Evolutionary conservation across 1,140 invertebrate species (phyloP), one percentile per base, ranked within the genome.

Genomic region (Trichoplusia ni): DNA sequence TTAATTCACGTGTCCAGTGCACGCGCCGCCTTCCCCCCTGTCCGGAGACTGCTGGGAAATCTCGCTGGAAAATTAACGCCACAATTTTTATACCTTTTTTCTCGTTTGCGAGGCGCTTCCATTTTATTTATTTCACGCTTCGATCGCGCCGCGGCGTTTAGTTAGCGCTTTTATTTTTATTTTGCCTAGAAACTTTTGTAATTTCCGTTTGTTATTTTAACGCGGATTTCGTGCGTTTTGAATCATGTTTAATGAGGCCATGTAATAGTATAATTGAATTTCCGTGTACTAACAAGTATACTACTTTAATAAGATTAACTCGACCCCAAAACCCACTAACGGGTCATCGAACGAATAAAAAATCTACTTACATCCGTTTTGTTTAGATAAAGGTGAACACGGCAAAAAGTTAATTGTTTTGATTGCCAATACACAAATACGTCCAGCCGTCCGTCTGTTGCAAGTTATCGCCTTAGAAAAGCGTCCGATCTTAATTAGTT

Each of bases 331-430:
- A 33, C 47, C 11, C 16, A 51, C 66, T 53, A 66, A 37, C 13
- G 29, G 73, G 69, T 74, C 66, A 69, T 44, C 29, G 62, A 60
- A 68, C 64, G 40, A 62, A 53, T 65, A 70, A 75, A 77, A 73
- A 64, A 69, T 42, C 44, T 61, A 62, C 68, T 18, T 75, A 76
- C 61, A 81, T 84, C 77, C 73, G 79, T 80, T 79, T 73, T 81
- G 73, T 77, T 73, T 79, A 78, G 77, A 83, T 81, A 82, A 79
- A 73, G 62, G 75, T 67, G 77, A 73, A 75, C 74, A 72, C 62
- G 76, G 82, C 84, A 87, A 89, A 87, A 87, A 87, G 81, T 89
- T 88, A 90, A 86, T 90, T 90, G 88, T 90, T 90, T 90, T 86
- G 83, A 85, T 85, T 81, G 86, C 78, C 82, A 81, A 81, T 83